These are phyloP conservation scores for Drosophila littoralis DNA, from an alignment of 1,140 invertebrate species.

Conservation along the genomic window DNA sequence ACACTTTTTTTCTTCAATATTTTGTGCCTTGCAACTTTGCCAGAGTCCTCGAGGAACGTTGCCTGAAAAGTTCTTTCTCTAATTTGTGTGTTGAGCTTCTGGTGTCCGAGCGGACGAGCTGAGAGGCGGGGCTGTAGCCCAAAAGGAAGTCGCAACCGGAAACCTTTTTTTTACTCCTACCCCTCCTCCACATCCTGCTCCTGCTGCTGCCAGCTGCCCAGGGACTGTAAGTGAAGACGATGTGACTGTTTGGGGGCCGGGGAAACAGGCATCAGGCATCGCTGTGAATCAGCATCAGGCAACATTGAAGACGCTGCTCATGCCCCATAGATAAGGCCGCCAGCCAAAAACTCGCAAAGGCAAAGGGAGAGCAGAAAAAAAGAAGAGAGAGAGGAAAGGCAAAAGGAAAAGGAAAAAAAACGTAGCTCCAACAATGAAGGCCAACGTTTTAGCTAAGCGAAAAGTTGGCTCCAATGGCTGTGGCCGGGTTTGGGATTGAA, in stretches of 20 bases:
- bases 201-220: constrained; percentile 32
- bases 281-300: constrained; percentile 53
- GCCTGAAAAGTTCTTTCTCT: constrained; percentile 60
- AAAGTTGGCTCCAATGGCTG: constrained; percentile 54
- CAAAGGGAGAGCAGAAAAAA: constrained; percentile 8
- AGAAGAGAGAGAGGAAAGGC: constrained; percentile 19
- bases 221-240: constrained; percentile 60
- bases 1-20: constrained; percentile 52
- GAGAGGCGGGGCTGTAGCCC: constrained; percentile 14
- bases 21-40: constrained; percentile 55
- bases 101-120: constrained; percentile 54
- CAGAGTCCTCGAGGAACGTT: constrained; percentile 33
- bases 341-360: constrained; percentile 55
- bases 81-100: constrained; percentile 76
- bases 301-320: constrained; percentile 38
- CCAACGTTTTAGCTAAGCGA: constrained; percentile 67
- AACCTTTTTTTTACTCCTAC: constrained; percentile 65
- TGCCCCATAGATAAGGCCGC: constrained; percentile 44
- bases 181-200: neutral
- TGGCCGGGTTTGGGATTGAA: constrained; percentile 48
- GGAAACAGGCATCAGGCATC: constrained; percentile 37
- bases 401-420: constrained; percentile 43
- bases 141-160: constrained; percentile 79
- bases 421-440: constrained; percentile 62
- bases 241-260: neutral